Base-by-base conservation (phyloP, 2,888 invertebrate species). In the Cynaeus angustus region DNA sequence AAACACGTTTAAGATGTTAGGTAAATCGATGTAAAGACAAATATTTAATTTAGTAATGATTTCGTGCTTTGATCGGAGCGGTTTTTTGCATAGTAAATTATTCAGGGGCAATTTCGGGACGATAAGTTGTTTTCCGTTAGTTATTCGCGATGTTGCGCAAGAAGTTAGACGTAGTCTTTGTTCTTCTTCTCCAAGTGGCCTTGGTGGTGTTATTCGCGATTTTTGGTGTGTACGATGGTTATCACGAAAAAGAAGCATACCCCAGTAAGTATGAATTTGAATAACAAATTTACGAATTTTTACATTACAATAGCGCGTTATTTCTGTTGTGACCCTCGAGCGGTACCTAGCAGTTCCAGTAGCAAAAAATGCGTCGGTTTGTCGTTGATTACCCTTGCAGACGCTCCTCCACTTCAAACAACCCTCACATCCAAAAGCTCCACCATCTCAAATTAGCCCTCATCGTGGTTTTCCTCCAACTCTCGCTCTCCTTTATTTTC, bases 161-260 rank as follows among this genome's bases (percentile, higher is more conserved):
- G 53, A 77, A 74, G 50, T 70, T 75, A 43, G 72, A 77, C 69
- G 72, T 78, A 56, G 33, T 77, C 33, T 68, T 76, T 12, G 66
- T 81, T 41, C 66, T 78, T 30, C 56, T 69, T 14, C 67, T 75
- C 10, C 80, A 82, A 72, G 58, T 75, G 30, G 59, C 77, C 41
- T 64, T 82, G 37, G 48, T 80, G 46, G 73, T 80, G 46, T 74
- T 82, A 50, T 81, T 80, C 66, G 76, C 74, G 50, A 69, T 80
- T 56, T 82, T 81, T 69, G 77, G 67, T 7, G 74, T 66, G 41
- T 81, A 82, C 71, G 76, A 76, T 43, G 67, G 70, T 3, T 68
- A 73, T 8, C 66, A 68, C 48, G 62, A 75, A 28, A 58, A 66
- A 10, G 72, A 73, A 10, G 75, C 78, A 37, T 82, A 82, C 73